Conservation (phyloP, 2,888 invertebrate species). For the Ennomos erosarius region DNA sequence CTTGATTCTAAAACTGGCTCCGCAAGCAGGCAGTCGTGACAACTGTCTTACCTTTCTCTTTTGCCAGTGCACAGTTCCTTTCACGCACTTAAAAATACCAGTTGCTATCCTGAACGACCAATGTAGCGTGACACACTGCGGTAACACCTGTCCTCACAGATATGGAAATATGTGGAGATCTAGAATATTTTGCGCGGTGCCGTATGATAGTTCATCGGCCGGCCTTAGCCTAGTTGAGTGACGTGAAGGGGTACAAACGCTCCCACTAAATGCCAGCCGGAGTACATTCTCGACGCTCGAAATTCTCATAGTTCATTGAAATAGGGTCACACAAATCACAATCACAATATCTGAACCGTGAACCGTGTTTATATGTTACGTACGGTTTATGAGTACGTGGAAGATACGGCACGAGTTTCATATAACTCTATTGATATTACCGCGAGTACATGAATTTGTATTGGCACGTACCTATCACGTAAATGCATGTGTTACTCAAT, state of each 20-base stretch:
- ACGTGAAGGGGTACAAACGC: conserved; percentile 74
- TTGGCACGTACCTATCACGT: conserved; percentile 39
- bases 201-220: conserved; percentile 69
- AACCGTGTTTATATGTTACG: conserved; percentile 36
- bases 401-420: conserved; percentile 47
- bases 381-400: conserved; percentile 38
- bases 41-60: conserved; percentile 68
- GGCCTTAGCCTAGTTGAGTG: conserved; percentile 81
- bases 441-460: conserved; percentile 20
- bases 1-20: conserved; percentile 53
- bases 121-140: conserved; percentile 44
- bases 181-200: conserved; percentile 50
- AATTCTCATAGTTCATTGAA: conserved; percentile 57
- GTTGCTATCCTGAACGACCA: conserved; percentile 51
- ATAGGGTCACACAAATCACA: conserved; percentile 54
- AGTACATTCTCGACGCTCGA: conserved; percentile 59
- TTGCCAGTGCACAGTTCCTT: conserved; percentile 65
- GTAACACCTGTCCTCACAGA: conserved; percentile 30
- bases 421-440: conserved; percentile 30
- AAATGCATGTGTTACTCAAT: conserved; percentile 36
- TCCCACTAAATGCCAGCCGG: conserved; percentile 57
- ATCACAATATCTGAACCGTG: conserved; percentile 23
- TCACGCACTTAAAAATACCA: conserved; percentile 61
- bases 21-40: conserved; percentile 42
- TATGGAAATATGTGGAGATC: conserved; percentile 49